These are phyloP conservation scores for Halisarca cf. caerulea DNA, from an alignment of 37 sponge, comb jelly and placozoan species.

Conservation along the genomic window DNA sequence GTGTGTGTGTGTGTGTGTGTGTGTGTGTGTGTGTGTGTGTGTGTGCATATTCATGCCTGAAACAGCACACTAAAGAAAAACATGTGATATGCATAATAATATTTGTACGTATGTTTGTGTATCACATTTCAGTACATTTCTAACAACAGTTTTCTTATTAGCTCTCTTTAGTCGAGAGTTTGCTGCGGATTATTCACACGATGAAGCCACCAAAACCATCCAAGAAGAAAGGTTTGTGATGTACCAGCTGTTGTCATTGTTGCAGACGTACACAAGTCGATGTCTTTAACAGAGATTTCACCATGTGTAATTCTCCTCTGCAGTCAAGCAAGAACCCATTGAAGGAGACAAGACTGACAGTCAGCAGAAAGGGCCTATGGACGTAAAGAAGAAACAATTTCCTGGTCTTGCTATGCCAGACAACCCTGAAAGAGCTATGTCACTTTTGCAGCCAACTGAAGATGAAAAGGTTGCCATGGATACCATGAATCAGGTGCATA, in stretches of 20 bases:
- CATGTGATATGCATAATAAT: too few relatives aligned
- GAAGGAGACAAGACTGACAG: neutral
- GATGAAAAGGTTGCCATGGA: conserved; percentile 54
- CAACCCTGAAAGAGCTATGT: conserved; percentile 19
- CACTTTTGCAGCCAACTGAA: conserved; percentile 37
- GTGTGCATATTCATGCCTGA: too few relatives aligned
- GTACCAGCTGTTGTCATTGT: too few relatives aligned
- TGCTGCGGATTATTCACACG: conserved; percentile 86
- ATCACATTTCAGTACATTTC: too few relatives aligned
- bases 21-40: too few relatives aligned
- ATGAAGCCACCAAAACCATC: conserved; percentile 68
- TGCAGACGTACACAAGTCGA: too few relatives aligned
- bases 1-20: too few relatives aligned
- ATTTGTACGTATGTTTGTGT: too few relatives aligned
- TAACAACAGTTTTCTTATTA: too few relatives aligned
- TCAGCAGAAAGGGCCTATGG: neutral
- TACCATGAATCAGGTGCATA: conserved; percentile 54
- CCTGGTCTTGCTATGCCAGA: conserved; percentile 89
- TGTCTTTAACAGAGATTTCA: too few relatives aligned
- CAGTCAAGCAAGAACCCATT: neutral
- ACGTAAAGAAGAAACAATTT: conserved; percentile 54
- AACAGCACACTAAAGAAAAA: too few relatives aligned
- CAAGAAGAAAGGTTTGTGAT: conserved; percentile 29
- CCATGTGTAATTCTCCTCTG: neutral
- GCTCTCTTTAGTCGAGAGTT: conserved; percentile 82